Conservation (phyloP, 1,140 invertebrate species). For the Wiebesia pumilae region DNA sequence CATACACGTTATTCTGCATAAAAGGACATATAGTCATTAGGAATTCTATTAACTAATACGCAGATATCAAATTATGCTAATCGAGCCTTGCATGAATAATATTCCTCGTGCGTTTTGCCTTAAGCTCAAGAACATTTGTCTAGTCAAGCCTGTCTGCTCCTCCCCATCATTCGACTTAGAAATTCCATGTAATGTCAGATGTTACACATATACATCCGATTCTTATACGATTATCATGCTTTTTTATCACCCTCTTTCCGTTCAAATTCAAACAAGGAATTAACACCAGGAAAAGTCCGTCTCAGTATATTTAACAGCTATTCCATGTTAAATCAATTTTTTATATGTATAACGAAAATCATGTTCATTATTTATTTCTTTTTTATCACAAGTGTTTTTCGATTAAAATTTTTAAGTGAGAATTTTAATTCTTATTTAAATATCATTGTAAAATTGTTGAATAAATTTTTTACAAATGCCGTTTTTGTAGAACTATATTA, state of each 20-base stretch:
- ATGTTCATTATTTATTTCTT: neutral
- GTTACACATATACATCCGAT: neutral
- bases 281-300: conserved; percentile 25
- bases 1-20: too few relatives aligned
- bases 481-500: too few relatives aligned
- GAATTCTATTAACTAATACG: conserved; percentile 59
- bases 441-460: too few relatives aligned
- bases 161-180: neutral
- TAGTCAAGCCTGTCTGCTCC: conserved; percentile 4
- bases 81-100: conserved; percentile 55
- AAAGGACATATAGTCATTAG: conserved; percentile 51
- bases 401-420: conserved; percentile 13
- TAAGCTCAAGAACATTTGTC: conserved; percentile 52
- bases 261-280: neutral
- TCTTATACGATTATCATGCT: conserved; percentile 27
- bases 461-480: too few relatives aligned
- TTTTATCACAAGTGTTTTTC: neutral
- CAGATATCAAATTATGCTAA: conserved; percentile 66
- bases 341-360: neutral
- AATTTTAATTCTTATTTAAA: too few relatives aligned
- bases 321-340: conserved; percentile 43
- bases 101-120: conserved; percentile 30
- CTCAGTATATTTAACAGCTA: neutral
- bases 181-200: conserved; percentile 4
- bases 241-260: conserved; percentile 35